Evolutionary conservation across 2,888 invertebrate genomes (phyloP).

Genomic region (Malthinus seriepunctatus): DNA sequence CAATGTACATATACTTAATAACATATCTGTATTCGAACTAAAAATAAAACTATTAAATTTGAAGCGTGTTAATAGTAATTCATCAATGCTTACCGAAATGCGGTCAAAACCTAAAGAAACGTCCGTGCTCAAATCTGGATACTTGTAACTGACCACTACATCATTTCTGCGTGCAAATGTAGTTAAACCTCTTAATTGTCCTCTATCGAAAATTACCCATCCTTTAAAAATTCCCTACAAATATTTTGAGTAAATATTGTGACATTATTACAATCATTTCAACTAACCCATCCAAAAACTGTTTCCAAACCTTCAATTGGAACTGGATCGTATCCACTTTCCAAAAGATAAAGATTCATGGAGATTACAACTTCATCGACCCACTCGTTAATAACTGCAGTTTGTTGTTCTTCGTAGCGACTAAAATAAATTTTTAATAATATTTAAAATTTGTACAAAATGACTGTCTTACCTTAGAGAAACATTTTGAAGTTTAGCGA

Average conservation of each 20-base stretch:
- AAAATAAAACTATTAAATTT: neutral
- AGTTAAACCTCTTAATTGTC: neutral
- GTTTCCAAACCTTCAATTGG: conserved; percentile 1
- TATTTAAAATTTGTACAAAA: neutral
- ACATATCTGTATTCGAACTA: conserved; percentile 13
- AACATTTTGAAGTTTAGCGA: neutral
- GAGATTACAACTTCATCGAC: conserved; percentile 2
- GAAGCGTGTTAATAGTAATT: neutral
- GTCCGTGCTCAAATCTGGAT: neutral
- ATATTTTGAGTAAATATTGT: neutral
- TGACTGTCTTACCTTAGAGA: neutral
- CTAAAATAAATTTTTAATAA: neutral
- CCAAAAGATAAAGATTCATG: neutral
- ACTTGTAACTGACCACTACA: neutral
- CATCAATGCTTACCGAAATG: neutral
- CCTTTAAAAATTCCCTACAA: conserved; percentile 10
- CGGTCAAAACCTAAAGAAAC: conserved; percentile 3
- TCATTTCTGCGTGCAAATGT: conserved; percentile 3
- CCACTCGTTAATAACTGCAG: conserved; percentile 11
- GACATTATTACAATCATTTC: too few relatives aligned
- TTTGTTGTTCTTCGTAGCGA: neutral
- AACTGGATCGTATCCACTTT: neutral
- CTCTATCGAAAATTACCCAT: conserved; percentile 8
- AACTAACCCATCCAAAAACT: conserved; percentile 20
- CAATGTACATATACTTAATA: conserved; percentile 14